A percentile compares a stretch with the other conserved stretches of the same genome.
phyloP scores from a whole-genome alignment of 2,888 invertebrate species.

The Apamea anceps region DNA sequence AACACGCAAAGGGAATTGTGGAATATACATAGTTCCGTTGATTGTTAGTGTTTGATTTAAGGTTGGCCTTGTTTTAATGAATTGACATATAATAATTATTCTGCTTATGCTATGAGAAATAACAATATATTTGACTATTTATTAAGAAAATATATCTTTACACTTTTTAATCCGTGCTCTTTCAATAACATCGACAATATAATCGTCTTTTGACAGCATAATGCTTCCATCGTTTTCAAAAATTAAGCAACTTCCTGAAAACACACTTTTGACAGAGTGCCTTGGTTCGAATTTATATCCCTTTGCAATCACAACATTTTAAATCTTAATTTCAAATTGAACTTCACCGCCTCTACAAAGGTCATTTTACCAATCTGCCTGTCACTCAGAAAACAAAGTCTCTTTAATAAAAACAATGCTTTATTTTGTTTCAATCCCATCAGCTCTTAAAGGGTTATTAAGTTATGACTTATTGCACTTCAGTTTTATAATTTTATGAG shows the following conservation, averaged over 20 bases:
- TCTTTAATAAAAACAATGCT: constrained; percentile 63
- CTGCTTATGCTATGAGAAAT: background rate
- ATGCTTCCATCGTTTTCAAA: background rate
- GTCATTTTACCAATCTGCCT: constrained; percentile 59
- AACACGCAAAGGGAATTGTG: background rate
- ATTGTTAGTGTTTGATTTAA: background rate
- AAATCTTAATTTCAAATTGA: constrained; percentile 57
- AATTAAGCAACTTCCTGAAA: background rate
- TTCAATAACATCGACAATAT: background rate
- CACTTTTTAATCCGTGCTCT: too few relatives aligned
- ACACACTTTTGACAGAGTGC: background rate
- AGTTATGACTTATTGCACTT: constrained; percentile 51
- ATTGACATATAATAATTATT: background rate
- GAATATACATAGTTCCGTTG: background rate
- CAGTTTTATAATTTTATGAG: constrained; percentile 20
- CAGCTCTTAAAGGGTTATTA: constrained; percentile 57
- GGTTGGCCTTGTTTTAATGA: background rate
- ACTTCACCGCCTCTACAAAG: constrained; percentile 62
- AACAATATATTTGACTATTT: background rate
- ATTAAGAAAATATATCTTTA: background rate
- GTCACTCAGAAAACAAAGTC: constrained; percentile 64
- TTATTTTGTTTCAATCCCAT: constrained; percentile 57
- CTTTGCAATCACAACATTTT: constrained; percentile 39
- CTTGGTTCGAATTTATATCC: constrained; percentile 17
- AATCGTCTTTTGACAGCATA: background rate